Conservation (phyloP, 64 coral and sea anemone genomes). For the Acropora yongei region DNA sequence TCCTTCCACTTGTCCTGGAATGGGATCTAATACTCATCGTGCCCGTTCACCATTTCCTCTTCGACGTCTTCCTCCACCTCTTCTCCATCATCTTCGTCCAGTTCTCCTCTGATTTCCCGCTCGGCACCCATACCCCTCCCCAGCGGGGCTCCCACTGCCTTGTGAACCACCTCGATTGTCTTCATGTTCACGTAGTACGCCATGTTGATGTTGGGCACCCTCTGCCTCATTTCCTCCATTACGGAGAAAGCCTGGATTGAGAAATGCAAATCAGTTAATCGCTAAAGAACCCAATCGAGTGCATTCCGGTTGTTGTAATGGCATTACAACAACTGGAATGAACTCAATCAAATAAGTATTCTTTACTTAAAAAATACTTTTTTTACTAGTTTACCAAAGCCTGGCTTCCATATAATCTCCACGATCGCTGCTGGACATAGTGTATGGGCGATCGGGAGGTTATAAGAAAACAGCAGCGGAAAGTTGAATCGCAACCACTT, state of each 20-base stretch:
- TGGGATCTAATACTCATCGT: conserved; percentile 70
- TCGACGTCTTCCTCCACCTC: conserved; percentile 94
- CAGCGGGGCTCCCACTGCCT: conserved; percentile 84
- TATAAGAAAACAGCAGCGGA: too few relatives aligned
- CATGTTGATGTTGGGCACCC: conserved; percentile 82
- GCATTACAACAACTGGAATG: too few relatives aligned
- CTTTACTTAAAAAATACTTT: too few relatives aligned
- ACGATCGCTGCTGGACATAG: too few relatives aligned
- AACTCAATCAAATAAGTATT: too few relatives aligned
- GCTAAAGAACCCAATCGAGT: background rate
- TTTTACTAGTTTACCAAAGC: too few relatives aligned
- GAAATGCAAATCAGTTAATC: background rate
- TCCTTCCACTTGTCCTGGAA: background rate
- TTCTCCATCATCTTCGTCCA: conserved; percentile 87
- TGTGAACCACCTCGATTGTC: conserved; percentile 93
- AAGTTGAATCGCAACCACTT: too few relatives aligned
- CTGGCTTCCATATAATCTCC: too few relatives aligned
- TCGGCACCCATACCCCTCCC: conserved; percentile 81
- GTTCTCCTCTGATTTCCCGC: conserved; percentile 61
- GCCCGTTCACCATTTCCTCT: conserved; percentile 89
- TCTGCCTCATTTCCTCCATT: conserved; percentile 93
- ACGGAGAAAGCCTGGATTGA: conserved; percentile 79
- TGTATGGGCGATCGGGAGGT: too few relatives aligned
- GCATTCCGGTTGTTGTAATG: too few relatives aligned
- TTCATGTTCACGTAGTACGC: conserved; percentile 97